Percentiles rank a stretch among this genome's conserved stretches.
Evolutionary conservation across 2,888 invertebrate genomes (phyloP).

Genomic region (Tillus elongatus): DNA sequence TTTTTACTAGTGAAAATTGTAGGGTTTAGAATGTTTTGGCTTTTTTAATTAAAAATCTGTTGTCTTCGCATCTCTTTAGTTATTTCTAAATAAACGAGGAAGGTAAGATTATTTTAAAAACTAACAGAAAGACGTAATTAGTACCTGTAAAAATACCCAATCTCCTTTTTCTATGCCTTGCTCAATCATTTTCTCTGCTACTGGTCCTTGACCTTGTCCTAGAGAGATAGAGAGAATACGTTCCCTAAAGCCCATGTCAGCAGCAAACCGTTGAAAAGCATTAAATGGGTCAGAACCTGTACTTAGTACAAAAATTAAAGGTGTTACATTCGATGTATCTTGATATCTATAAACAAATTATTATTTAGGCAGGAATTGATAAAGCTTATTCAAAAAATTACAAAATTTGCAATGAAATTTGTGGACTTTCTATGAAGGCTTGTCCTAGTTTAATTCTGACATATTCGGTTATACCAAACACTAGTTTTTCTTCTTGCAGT

Average conservation of each 20-base stretch:
- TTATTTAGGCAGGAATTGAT: no score
- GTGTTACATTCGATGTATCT: slow-evolving; percentile 63
- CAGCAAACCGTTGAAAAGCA: slow-evolving; percentile 71
- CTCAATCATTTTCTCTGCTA: slow-evolving; percentile 73
- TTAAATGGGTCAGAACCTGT: slow-evolving; percentile 84
- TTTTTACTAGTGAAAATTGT: no score
- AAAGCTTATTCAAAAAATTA: no score
- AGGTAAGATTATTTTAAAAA: neutral
- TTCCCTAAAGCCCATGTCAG: slow-evolving; percentile 61
- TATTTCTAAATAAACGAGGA: no score
- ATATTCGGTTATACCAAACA: slow-evolving; percentile 73
- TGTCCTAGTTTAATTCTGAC: slow-evolving; percentile 67
- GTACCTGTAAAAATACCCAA: slow-evolving; percentile 85
- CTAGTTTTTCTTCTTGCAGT: slow-evolving; percentile 70
- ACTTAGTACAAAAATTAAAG: slow-evolving; percentile 78
- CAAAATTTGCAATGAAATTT: slow-evolving; percentile 58
- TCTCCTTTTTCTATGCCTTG: slow-evolving; percentile 63
- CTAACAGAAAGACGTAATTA: slow-evolving; percentile 21
- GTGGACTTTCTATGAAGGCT: slow-evolving; percentile 74
- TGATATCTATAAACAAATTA: slow-evolving; percentile 56
- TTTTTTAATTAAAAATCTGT: no score
- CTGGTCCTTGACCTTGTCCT: slow-evolving; percentile 84
- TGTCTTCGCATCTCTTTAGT: no score
- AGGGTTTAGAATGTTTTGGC: no score
- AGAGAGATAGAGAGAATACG: slow-evolving; percentile 74